Evolutionary conservation across 2,888 invertebrate genomes (phyloP), one percentile per base, ranked within the genome.

Genomic region (Caenorhabditis macrosperma): DNA sequence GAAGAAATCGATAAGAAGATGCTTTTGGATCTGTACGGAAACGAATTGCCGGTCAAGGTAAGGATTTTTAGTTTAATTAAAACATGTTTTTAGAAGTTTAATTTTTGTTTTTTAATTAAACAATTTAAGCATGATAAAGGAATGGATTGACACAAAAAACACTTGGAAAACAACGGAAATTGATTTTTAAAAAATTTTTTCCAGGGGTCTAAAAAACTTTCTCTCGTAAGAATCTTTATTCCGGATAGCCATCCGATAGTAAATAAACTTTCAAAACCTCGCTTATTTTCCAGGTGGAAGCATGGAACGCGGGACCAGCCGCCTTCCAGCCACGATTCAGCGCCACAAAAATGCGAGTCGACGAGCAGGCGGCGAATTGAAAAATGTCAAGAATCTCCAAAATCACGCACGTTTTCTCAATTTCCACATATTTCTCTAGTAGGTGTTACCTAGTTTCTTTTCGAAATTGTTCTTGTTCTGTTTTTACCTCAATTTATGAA

Each of bases 221-320:
- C 26, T 22, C 20, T 52, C n/a, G n/a, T n/a, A n/a, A n/a, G n/a
- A n/a, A n/a, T n/a, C n/a, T n/a, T n/a, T n/a, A n/a, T n/a, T n/a
- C n/a, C n/a, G n/a, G n/a, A n/a, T n/a, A n/a, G n/a, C n/a, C n/a
- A n/a, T n/a, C n/a, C n/a, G n/a, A n/a, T n/a, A n/a, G n/a, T n/a
- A n/a, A 33, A 17, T 6, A 63, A 41, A 24, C 9, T 57, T 57
- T 30, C 41, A 50, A 64, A 52, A 20, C 9, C 17, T 38, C 30
- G 3, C n/a, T 50, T n/a, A 3, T 33, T 15, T 75, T 78, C 26
- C 61, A 84, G 84, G 85, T 89, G 7, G 88, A 90, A 76, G 81
- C 88, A 1, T 89, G 89, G 89, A 85, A 83, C 60, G 67, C 81
- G 2, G 89, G 88, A 7, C 87, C 88, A 6, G 88, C 88, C 0